A percentile compares a stretch with the other conserved stretches of the same genome.
Conservation (phyloP, 2,797 vertebrate species). For the Ptychobarbus kaznakovi region DNA sequence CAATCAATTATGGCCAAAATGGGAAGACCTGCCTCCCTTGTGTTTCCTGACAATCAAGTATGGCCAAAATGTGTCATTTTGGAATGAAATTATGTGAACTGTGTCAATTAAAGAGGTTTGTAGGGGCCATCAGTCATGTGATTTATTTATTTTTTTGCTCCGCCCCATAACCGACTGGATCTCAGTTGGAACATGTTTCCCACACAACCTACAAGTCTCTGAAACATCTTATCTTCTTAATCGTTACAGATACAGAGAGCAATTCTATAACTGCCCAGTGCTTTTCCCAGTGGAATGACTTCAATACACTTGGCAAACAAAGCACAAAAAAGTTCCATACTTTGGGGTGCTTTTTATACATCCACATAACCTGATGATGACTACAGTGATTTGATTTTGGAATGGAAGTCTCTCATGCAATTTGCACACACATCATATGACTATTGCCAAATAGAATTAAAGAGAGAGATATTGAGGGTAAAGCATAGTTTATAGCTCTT, state of each 20-base stretch:
- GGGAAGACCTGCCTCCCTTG: conserved; percentile 28
- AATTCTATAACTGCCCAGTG: not conserved
- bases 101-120: not conserved
- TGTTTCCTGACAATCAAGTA: conserved; percentile 65
- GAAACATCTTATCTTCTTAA: not conserved
- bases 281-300: not conserved
- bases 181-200: not conserved
- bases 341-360: not conserved
- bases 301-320: not conserved
- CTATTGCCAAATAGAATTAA: not conserved
- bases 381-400: not conserved
- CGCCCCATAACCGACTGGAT: not conserved
- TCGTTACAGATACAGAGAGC: not conserved
- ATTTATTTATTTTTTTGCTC: not conserved
- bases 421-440: not conserved
- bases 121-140: not conserved
- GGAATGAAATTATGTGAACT: not conserved
- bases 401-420: not conserved
- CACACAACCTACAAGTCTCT: not conserved
- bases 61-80: not conserved
- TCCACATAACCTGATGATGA: not conserved
- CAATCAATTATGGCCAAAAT: conserved; percentile 40
- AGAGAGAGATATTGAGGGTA: not conserved
- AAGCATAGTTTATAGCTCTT: not conserved
- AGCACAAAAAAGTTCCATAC: not conserved